phyloP scores from a whole-genome alignment of 2,888 invertebrate species.

The Diarsia dahlii region DNA sequence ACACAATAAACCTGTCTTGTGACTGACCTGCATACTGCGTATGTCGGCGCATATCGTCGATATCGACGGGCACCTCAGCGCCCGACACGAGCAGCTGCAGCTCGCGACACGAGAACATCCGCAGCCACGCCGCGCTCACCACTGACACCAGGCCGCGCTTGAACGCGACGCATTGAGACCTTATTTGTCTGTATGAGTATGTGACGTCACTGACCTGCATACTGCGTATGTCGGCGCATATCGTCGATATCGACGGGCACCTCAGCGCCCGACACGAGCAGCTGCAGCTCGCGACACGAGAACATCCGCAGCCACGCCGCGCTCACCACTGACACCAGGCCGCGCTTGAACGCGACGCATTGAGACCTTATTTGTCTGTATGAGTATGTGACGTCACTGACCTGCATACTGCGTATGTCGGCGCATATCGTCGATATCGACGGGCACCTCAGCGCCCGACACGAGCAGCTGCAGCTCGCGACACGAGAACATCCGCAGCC shows the following conservation, averaged over 20 bases:
- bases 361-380: constrained; percentile 96
- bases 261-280: constrained; percentile 98
- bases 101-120: constrained; percentile 97
- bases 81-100: constrained; percentile 99
- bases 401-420: constrained; percentile 97
- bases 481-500: constrained; percentile 97
- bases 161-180: constrained; percentile 96
- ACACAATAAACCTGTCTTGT: too few species aligned
- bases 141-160: constrained; percentile 97
- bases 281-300: constrained; percentile 97
- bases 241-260: constrained; percentile 98
- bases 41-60: constrained; percentile 96
- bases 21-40: constrained; percentile 97
- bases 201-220: constrained; percentile 95
- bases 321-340: constrained; percentile 97
- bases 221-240: constrained; percentile 96
- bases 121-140: constrained; percentile 97
- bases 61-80: constrained; percentile 97
- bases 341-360: constrained; percentile 96
- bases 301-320: constrained; percentile 99
- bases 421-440: constrained; percentile 97
- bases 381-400: too few species aligned
- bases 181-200: too few species aligned
- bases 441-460: constrained; percentile 98
- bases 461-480: constrained; percentile 99